Evolutionary conservation across 2,888 invertebrate species (phyloP), one percentile per base, ranked within the genome.

Genomic region (Amphimallon solstitiale): DNA sequence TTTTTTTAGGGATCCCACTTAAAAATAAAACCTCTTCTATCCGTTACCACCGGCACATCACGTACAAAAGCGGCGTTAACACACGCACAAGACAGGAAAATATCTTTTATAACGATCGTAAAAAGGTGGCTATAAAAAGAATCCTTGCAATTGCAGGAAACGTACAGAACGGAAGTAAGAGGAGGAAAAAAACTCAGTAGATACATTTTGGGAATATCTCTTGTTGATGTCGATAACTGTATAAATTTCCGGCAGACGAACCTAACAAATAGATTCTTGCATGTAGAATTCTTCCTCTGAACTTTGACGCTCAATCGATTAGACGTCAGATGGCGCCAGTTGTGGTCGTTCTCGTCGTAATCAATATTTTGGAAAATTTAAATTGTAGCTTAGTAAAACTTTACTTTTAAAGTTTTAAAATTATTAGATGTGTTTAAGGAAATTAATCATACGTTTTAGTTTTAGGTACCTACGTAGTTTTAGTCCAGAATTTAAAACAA

Each of bases 101-200:
- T 14, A 29, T 15, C 29, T 29, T 56, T 56, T 56, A 56, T 29
- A 17, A 21, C 6, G 3, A 29, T 43, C 56, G 56, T 56, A 29
- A 29, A n/a, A 29, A 29, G 29, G 29, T 29, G 29, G 5, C 29
- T 1, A 5, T 5, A 29, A 56, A 56, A 56, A 23, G 56, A 40
- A 56, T 40, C 43, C 40, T 23, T 23, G 23, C 54, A 56, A 40
- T 56, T 56, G 54, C 56, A 56, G 43, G 23, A 43, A 45, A 10
- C 56, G 56, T 40, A 38, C 34, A 15, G 21, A 29, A 29, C 29
- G 29, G 29, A 29, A 7, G 29, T 5, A 7, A 29, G 12, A 23
- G 40, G 40, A 29, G 29, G 35, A 51, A 56, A 29, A 29, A 40
- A 21, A 21, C 54, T 54, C 19, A 54, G 40, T 38, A 54, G 29